A percentile compares a stretch with the other conserved stretches of the same genome.
Conservation (phyloP, 2,797 vertebrate genomes). For the Falco cherrug region DNA sequence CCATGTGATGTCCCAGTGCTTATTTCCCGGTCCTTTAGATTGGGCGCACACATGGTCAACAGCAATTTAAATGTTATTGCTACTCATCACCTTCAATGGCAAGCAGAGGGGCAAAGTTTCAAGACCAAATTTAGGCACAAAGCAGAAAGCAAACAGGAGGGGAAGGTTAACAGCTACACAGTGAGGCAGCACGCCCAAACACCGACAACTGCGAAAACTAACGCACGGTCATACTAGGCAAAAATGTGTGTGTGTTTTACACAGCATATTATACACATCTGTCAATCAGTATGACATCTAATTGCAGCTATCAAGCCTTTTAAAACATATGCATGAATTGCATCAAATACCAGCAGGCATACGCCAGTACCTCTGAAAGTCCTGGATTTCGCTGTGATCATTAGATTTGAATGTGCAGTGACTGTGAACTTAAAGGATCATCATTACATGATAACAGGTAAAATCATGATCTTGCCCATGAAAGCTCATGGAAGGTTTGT, state of each 20-base stretch:
- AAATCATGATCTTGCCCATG: not conserved
- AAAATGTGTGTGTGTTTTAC: not conserved
- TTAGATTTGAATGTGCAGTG: not conserved
- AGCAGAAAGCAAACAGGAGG: slow-evolving; percentile 7
- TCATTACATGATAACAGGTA: not conserved
- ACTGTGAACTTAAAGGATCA: not conserved
- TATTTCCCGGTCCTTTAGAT: slow-evolving; percentile 76
- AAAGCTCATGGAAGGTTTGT: not conserved
- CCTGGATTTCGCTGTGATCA: not conserved
- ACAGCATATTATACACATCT: accelerated
- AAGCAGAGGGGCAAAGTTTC: slow-evolving; percentile 1
- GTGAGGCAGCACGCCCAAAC: not conserved
- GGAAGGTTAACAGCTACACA: not conserved
- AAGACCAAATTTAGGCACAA: not conserved
- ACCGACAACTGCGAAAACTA: not conserved
- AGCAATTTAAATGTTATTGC: slow-evolving; percentile 69
- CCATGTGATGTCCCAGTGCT: slow-evolving; percentile 73
- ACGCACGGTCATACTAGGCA: not conserved
- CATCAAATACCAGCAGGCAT: not conserved
- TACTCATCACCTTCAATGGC: slow-evolving; percentile 32
- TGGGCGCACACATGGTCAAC: slow-evolving; percentile 64
- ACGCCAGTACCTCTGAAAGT: not conserved
- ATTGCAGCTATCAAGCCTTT: not conserved
- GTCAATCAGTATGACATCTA: not conserved
- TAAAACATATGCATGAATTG: not conserved